These are phyloP conservation scores for Drosophila ercepeae DNA, from an alignment of 1,140 invertebrate genomes.

Conservation along the genomic window DNA sequence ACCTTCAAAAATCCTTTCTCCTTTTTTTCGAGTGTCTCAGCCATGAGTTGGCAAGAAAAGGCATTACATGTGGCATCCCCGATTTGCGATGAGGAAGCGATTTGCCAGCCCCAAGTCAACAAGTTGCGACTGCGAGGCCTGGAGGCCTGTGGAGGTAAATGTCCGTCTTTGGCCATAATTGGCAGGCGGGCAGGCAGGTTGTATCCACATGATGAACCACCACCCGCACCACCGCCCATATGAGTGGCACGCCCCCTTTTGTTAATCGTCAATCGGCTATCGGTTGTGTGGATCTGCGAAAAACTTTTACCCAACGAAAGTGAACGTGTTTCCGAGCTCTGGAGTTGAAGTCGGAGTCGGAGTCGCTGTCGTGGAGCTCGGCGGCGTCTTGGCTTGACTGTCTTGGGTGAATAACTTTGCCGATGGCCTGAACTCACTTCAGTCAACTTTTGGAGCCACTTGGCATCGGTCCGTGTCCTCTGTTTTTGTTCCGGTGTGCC, in stretches of 20 bases:
- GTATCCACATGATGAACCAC: constrained; percentile 7
- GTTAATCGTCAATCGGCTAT: constrained; percentile 19
- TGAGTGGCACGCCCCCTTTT: background rate
- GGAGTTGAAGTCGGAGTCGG: background rate
- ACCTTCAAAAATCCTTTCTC: background rate
- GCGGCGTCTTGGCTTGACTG: constrained; percentile 5
- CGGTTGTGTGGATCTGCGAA: constrained; percentile 17
- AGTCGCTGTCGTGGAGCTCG: background rate
- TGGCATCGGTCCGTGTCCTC: constrained; percentile 4
- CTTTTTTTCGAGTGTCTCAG: background rate
- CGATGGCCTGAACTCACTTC: constrained; percentile 70
- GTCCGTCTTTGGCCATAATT: constrained; percentile 1
- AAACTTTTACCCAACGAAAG: constrained; percentile 73
- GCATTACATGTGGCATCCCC: constrained; percentile 1
- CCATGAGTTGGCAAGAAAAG: background rate
- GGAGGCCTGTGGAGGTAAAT: too few species aligned
- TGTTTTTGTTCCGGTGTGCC: background rate
- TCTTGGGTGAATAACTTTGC: constrained; percentile 80
- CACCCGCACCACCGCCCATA: constrained; percentile 2
- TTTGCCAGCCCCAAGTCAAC: constrained; percentile 10
- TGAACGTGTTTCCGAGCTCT: constrained; percentile 64
- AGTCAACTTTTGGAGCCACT: constrained; percentile 21
- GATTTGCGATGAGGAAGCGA: constrained; percentile 38
- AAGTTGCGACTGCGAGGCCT: background rate
- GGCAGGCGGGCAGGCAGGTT: background rate